Percentiles rank a stretch among this genome's conserved stretches.
Conservation (phyloP, 2,113 vertebrate species). For the Vombatus ursinus region DNA sequence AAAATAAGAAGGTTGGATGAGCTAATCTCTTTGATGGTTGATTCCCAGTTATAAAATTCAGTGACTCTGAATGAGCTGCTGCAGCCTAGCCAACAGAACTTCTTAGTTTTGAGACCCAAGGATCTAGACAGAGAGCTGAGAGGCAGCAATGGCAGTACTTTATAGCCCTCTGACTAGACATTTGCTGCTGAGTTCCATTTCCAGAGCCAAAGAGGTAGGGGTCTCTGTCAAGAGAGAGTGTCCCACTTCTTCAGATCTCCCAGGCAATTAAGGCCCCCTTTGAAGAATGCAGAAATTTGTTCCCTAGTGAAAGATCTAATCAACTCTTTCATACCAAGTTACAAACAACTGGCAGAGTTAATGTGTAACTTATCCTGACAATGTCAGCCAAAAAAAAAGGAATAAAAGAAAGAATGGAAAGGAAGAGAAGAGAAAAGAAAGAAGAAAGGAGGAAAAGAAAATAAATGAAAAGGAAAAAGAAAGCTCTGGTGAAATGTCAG, state of each 20-base stretch:
- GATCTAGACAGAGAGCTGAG: too few species aligned
- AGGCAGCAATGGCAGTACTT: too few species aligned
- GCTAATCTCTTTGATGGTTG: neutral
- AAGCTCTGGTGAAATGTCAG: neutral
- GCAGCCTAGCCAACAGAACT: neutral
- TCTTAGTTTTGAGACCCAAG: neutral
- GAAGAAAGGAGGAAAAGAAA: neutral
- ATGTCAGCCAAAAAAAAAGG: neutral
- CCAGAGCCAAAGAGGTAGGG: neutral
- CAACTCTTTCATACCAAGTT: neutral
- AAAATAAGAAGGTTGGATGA: neutral
- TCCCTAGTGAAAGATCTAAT: neutral
- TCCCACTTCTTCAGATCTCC: neutral
- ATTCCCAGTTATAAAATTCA: neutral
- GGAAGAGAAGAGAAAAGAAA: too few species aligned
- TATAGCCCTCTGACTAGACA: neutral
- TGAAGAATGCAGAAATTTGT: neutral
- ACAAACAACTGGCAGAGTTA: neutral
- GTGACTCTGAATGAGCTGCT: neutral
- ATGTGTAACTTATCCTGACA: neutral
- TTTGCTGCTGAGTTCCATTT: neutral
- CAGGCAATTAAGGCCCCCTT: neutral
- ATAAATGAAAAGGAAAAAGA: neutral
- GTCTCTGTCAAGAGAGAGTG: neutral
- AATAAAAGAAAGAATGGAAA: fast-evolving